phyloP scores from a whole-genome alignment of 2,113 vertebrate species.

The Bubo blakistoni region DNA sequence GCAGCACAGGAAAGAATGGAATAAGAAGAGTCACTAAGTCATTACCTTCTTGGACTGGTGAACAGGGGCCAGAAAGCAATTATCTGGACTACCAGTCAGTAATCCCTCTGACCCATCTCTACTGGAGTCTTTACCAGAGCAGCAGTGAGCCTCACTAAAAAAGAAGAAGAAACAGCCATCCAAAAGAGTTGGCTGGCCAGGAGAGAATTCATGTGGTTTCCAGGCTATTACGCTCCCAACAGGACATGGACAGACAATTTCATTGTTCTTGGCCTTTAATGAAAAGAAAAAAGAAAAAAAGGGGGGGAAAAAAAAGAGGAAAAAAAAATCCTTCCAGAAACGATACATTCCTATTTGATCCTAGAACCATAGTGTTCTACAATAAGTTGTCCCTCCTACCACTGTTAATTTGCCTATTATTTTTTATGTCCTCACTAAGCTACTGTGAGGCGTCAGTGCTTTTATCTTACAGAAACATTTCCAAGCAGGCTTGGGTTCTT shows the following conservation, averaged over 20 bases:
- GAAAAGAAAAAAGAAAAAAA: neutral
- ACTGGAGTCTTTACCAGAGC: neutral
- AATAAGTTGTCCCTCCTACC: neutral
- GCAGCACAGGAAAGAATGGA: neutral
- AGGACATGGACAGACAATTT: neutral
- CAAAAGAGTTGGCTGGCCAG: neutral
- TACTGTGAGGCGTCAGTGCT: neutral
- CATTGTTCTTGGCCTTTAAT: neutral
- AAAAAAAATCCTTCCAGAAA: neutral
- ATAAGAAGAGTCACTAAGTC: neutral
- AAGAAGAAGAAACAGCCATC: neutral
- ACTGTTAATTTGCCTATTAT: constrained; percentile 24
- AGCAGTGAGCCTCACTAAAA: neutral
- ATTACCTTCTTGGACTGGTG: neutral
- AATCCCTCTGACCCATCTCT: neutral
- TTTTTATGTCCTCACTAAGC: neutral
- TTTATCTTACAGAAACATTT: neutral
- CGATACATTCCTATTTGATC: neutral
- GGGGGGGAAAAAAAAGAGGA: too few relatives aligned
- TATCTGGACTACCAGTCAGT: neutral
- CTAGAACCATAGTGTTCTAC: neutral
- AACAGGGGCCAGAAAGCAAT: neutral
- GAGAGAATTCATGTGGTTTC: neutral
- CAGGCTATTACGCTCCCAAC: neutral
- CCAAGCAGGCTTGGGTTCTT: neutral